These are phyloP conservation scores for Cyclina sinensis DNA, from an alignment of 1,140 invertebrate species.

Conservation along the genomic window DNA sequence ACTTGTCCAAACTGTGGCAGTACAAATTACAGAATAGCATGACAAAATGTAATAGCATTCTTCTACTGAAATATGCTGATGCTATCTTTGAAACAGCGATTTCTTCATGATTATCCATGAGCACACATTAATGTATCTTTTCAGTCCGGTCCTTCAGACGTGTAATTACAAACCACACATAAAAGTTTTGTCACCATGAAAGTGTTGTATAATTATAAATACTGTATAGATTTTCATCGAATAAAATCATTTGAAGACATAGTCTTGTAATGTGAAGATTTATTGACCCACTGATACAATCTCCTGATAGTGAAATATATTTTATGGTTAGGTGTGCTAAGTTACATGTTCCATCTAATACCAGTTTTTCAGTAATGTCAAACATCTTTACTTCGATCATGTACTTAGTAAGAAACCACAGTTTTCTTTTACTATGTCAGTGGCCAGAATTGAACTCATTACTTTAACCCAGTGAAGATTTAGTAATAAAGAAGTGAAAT, in stretches of 20 bases:
- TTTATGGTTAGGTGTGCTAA: too few species aligned
- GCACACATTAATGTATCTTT: background rate
- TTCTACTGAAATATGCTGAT: background rate
- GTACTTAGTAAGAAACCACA: too few species aligned
- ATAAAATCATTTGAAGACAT: background rate
- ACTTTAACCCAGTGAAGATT: too few species aligned
- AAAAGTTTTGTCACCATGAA: background rate
- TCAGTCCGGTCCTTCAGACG: background rate
- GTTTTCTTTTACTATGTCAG: too few species aligned
- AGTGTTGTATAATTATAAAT: background rate
- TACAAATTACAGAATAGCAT: constrained; percentile 13
- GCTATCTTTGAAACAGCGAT: constrained; percentile 7
- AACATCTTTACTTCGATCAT: too few species aligned
- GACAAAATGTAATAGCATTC: constrained; percentile 10
- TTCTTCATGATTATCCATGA: background rate
- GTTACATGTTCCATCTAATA: too few species aligned
- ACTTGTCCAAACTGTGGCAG: background rate
- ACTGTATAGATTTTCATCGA: background rate
- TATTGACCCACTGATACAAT: too few species aligned
- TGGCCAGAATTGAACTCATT: too few species aligned
- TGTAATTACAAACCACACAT: constrained; percentile 23
- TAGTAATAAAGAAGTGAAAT: too few species aligned
- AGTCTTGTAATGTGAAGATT: too few species aligned
- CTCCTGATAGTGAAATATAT: too few species aligned
- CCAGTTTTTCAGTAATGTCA: too few species aligned